A percentile compares a stretch with the other conserved stretches of the same genome.
Evolutionary conservation across 2,113 vertebrate species (phyloP).

Genomic region (Neogobius melanostomus): DNA sequence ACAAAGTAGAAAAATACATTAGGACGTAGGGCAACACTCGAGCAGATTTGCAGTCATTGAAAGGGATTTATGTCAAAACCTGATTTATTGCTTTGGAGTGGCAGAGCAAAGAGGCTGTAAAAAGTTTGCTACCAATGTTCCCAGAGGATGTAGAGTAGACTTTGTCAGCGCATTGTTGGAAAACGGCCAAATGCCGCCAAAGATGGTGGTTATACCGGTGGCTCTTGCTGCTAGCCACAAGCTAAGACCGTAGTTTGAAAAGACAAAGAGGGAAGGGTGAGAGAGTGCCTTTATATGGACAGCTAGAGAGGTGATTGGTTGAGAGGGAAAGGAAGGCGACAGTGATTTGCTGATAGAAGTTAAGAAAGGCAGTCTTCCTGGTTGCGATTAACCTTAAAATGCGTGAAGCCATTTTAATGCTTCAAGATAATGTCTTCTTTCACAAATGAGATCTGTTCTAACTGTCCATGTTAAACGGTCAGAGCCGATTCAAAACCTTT

Average conservation of each 20-base stretch:
- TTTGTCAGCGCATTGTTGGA: neutral
- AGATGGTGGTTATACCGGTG: no score
- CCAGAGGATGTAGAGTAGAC: neutral
- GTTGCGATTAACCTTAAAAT: neutral
- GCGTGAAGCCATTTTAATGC: no score
- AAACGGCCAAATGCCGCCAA: no score
- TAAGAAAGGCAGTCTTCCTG: neutral
- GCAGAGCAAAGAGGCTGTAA: neutral
- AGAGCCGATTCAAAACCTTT: no score
- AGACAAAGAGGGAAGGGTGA: neutral
- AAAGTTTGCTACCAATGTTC: neutral
- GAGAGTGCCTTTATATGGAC: neutral
- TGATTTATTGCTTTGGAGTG: constrained; percentile 5
- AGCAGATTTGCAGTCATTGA: constrained; percentile 9
- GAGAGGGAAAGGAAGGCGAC: neutral
- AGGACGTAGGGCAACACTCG: neutral
- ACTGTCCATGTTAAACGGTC: no score
- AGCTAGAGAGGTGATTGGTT: neutral
- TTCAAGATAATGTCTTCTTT: neutral
- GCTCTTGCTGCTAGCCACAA: no score
- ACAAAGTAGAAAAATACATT: constrained; percentile 11
- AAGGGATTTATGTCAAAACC: neutral
- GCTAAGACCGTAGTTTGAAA: neutral
- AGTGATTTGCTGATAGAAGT: neutral
- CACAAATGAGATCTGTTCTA: no score